Evolutionary conservation across 2,797 vertebrate species (phyloP).

Genomic region (Bradypus variegatus): DNA sequence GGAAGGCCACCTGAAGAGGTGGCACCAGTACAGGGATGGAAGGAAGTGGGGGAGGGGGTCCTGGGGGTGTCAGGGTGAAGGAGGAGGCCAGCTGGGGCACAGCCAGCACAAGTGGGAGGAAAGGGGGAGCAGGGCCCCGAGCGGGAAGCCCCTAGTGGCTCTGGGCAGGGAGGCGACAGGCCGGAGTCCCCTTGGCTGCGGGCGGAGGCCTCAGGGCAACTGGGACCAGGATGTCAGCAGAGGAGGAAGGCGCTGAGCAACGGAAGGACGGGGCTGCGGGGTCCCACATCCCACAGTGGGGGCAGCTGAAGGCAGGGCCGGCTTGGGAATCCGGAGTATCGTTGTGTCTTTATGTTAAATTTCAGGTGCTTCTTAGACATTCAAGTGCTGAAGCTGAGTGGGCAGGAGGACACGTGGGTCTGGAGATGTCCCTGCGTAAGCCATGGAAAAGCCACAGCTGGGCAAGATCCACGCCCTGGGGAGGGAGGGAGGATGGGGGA

Average conservation of each 20-base stretch:
- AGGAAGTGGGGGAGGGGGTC: no score
- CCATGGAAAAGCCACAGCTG: neutral
- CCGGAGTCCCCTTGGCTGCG: neutral
- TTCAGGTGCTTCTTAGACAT: neutral
- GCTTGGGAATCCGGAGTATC: neutral
- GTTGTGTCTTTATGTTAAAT: neutral
- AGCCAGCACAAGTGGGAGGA: neutral
- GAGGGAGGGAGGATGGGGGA: neutral
- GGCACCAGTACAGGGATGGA: neutral
- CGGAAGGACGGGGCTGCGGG: neutral
- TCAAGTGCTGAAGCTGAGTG: neutral
- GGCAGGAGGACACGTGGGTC: neutral
- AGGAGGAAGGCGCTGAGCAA: no score
- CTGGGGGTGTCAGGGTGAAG: accelerated
- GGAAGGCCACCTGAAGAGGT: neutral
- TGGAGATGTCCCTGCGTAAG: neutral
- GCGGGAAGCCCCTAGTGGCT: neutral
- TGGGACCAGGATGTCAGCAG: accelerated
- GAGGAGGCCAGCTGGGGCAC: neutral
- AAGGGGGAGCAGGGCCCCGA: neutral
- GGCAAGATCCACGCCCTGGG: accelerated
- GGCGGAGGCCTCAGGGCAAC: neutral
- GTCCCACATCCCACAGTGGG: no score
- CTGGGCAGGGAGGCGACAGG: neutral
- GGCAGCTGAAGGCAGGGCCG: neutral